Evolutionary conservation across 2,113 vertebrate genomes (phyloP), one percentile per base, ranked within the genome.

Genomic region (Saccopteryx leptura): DNA sequence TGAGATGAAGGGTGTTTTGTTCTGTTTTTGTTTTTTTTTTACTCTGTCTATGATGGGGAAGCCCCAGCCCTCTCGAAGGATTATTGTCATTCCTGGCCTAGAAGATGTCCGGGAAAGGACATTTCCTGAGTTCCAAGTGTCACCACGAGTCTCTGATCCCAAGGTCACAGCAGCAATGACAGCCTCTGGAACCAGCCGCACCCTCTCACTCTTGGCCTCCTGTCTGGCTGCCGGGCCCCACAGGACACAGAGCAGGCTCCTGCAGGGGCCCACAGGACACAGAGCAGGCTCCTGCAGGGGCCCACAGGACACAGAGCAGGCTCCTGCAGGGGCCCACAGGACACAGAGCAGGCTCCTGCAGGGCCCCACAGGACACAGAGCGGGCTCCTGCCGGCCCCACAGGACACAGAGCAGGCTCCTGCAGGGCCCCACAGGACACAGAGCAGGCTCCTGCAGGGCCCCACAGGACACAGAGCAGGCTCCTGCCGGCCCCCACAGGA

Each of bases 341-440:
- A 31, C 7, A 8, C 0, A 46, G 12, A 54, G 56, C 21, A 7
- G 10, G 66, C 24, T 72, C 87, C 39, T 79, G 39, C 48, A n/a
- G 4, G 9, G 0, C 48, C 15, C 7, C 46, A 24, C 23, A 1
- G 39, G 23, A 28, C 6, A 5, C 0, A 46, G 12, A 48, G 56
- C 21, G 5, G 10, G 66, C 24, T 72, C 87, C 39, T 79, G 39
- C 48, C 26, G 4, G 9, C 0, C 39, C 39, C 39, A 39, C 39
- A 39, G 39, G 39, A 39, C 39, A 39, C 39, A 46, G 12, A 54
- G 56, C 21, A 7, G 10, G 66, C 24, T 72, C 87, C 39, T 79
- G 39, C 48, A n/a, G 4, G 9, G 0, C 39, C 39, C 39, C 39
- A 39, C 39, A 39, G 39, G 39, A 39, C 39, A 39, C 39, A 46